These are phyloP conservation scores for Akabosia matsudoensis DNA, from an alignment of 1,140 invertebrate species.

Conservation along the genomic window DNA sequence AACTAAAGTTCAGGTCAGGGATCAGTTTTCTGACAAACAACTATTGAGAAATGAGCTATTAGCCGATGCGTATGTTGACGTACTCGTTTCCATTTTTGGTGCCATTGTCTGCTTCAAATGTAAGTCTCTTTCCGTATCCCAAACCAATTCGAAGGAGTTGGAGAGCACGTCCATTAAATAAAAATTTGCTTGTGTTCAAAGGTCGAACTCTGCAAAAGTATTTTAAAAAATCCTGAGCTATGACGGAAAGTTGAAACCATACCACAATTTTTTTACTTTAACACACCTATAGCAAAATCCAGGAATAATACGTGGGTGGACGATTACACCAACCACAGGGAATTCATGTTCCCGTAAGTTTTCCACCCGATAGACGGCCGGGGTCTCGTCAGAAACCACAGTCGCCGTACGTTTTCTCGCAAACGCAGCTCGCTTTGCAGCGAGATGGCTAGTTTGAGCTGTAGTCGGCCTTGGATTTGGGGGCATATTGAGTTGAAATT, in stretches of 20 bases:
- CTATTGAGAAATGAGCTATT: not conserved
- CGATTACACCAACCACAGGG: conserved; percentile 68
- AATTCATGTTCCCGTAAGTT: conserved; percentile 63
- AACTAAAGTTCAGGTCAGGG: no score
- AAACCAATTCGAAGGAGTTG: conserved; percentile 66
- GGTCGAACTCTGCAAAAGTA: conserved; percentile 61
- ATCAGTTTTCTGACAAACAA: not conserved
- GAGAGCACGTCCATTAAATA: conserved; percentile 63
- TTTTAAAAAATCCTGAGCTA: conserved; percentile 48
- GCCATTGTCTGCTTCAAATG: conserved; percentile 63
- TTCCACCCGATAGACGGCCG: conserved; percentile 62
- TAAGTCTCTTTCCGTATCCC: conserved; percentile 70
- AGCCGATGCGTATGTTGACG: not conserved
- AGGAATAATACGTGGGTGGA: conserved; percentile 66
- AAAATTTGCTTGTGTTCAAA: conserved; percentile 56
- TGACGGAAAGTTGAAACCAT: not conserved
- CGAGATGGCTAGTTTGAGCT: not conserved
- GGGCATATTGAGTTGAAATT: conserved; percentile 5
- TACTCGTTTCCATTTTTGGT: conserved; percentile 63
- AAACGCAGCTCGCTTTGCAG: conserved; percentile 1
- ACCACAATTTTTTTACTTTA: not conserved
- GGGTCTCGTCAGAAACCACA: conserved; percentile 57
- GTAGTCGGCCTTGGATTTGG: conserved; percentile 2
- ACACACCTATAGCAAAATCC: conserved; percentile 65
- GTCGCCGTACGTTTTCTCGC: conserved; percentile 31